These are phyloP conservation scores for Cyprinodon diabolis DNA, from an alignment of 2,797 vertebrate genomes.

Conservation along the genomic window DNA sequence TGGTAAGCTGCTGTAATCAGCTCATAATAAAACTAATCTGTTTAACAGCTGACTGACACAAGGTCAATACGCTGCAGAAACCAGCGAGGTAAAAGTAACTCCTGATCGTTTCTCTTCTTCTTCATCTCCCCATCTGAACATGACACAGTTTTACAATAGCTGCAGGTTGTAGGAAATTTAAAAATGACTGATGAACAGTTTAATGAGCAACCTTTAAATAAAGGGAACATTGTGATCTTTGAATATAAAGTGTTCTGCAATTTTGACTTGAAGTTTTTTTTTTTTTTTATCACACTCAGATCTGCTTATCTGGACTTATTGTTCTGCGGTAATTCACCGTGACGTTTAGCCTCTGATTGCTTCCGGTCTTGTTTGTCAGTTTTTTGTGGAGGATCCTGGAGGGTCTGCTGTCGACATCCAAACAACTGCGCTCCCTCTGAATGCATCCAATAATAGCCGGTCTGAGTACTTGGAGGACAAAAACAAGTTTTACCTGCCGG, in stretches of 20 bases:
- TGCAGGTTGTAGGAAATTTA: neutral
- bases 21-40: neutral
- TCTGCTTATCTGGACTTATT: neutral
- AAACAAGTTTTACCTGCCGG: constrained; percentile 92
- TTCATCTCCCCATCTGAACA: neutral
- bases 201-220: neutral
- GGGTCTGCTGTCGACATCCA: constrained; percentile 54
- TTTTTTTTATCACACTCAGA: neutral
- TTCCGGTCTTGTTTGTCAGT: constrained; percentile 73
- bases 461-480: constrained; percentile 67
- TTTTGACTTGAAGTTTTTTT: neutral
- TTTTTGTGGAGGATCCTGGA: constrained; percentile 86
- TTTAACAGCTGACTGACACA: neutral
- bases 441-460: constrained; percentile 85
- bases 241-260: neutral
- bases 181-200: neutral
- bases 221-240: neutral
- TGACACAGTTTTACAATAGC: neutral
- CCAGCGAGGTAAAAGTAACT: neutral
- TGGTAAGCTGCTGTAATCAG: neutral
- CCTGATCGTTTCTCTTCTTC: neutral
- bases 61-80: neutral
- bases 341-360: neutral
- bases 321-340: neutral
- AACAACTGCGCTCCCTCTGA: constrained; percentile 69